Conservation (phyloP, 2,113 vertebrate genomes). For the Seriola rivoliana region DNA sequence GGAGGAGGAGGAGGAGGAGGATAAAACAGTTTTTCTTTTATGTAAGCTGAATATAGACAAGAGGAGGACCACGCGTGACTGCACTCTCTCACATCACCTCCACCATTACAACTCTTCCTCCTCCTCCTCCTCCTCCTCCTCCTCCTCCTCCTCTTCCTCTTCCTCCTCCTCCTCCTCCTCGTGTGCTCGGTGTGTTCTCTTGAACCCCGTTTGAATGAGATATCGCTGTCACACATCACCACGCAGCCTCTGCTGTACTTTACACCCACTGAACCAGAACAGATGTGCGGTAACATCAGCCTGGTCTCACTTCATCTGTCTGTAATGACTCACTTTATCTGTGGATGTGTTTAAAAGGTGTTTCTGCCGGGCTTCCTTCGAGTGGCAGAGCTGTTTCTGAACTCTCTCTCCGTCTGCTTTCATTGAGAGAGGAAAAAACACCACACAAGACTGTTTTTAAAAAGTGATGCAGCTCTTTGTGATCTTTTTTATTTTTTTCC, state of each 20-base stretch:
- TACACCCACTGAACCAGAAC: slow-evolving; percentile 52
- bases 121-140: background rate
- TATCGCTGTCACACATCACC: slow-evolving; percentile 18
- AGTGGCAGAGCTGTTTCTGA: background rate
- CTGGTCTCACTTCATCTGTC: slow-evolving; percentile 50
- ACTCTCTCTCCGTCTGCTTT: slow-evolving; percentile 4
- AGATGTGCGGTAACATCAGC: slow-evolving; percentile 62
- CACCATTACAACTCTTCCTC: background rate
- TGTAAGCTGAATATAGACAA: slow-evolving; percentile 60
- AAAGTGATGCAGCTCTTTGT: background rate
- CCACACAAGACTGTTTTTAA: background rate
- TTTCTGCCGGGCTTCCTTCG: slow-evolving; percentile 6
- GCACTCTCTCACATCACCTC: slow-evolving; percentile 7
- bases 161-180: no score
- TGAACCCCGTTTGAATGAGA: slow-evolving; percentile 19
- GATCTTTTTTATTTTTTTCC: background rate
- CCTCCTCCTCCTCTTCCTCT: background rate
- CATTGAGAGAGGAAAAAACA: background rate
- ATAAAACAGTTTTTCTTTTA: slow-evolving; percentile 55
- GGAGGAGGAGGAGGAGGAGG: slow-evolving; percentile 18
- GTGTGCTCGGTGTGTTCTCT: background rate
- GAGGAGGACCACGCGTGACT: slow-evolving; percentile 42
- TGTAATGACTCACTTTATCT: slow-evolving; percentile 54
- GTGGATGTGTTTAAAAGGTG: slow-evolving; percentile 50
- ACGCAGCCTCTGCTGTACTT: slow-evolving; percentile 8